Base-by-base conservation (phyloP, 1,140 invertebrate species). In the Cydia strobilella region DNA sequence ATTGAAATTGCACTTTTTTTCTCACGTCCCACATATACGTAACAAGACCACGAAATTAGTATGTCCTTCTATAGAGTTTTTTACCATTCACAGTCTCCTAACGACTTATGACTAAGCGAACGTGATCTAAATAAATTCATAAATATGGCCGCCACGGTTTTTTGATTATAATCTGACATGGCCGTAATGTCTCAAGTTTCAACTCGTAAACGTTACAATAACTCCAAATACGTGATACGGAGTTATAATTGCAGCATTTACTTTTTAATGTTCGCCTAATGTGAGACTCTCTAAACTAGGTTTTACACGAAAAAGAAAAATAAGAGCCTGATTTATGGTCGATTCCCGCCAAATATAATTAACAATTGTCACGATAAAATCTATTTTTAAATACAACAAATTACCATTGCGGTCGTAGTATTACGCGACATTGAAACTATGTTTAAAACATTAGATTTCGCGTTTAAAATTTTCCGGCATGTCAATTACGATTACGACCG, bases 171-270 rank as follows among this genome's bases (percentile, higher is more conserved):
- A 86, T 88, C 80, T 80, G 80, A 80, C 83, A 85, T 84, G 86
- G 79, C 87, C 86, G 90, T 90, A 89, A 90, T 82, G 83, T 86
- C 80, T 82, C 76, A 79, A 83, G 80, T 87, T 85, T 83, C 79
- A 73, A 82, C 76, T 82, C 81, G 80, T 86, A 88, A 89, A 87
- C 80, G 81, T 84, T 84, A 90, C 85, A 86, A 90, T 88, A 88
- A 90, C 84, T 82, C 86, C 87, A 87, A 82, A 86, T 89, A 91
- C 90, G 90, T 92, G 90, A 86, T 86, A 84, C 78, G 83, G 75
- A 84, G 86, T 78, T 78, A 84, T 87, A 88, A 87, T 91, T 83
- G 80, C 86, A 73, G 73, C 76, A 78, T 83, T 83, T 78, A 79
- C 79, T 85, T 85, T 84, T 84, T 84, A 87, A 87, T 84, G 83